These are phyloP conservation scores for Potorous gilbertii DNA, from an alignment of 2,797 vertebrate genomes.

Conservation along the genomic window DNA sequence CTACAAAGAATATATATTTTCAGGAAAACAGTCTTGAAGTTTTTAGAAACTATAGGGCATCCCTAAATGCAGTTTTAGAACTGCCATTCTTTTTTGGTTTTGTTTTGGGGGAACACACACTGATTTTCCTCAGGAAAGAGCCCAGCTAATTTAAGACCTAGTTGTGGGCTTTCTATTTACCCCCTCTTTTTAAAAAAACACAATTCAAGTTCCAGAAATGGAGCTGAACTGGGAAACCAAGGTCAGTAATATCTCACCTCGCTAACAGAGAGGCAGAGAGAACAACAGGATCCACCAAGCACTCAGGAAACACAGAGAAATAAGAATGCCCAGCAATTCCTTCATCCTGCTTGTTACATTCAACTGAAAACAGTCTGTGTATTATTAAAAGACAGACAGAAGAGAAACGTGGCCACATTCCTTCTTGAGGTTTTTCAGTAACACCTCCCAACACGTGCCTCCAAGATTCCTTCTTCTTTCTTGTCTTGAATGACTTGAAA, in stretches of 20 bases:
- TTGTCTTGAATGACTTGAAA: neutral
- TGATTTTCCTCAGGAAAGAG: constrained; percentile 29
- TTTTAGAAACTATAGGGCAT: constrained; percentile 38
- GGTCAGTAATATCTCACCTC: constrained; percentile 47
- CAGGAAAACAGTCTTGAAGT: constrained; percentile 33
- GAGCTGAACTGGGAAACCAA: constrained; percentile 40
- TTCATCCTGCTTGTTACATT: neutral
- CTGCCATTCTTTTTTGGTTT: neutral
- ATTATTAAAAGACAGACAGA: constrained; percentile 38
- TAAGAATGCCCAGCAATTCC: constrained; percentile 9
- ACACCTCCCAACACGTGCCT: constrained; percentile 47
- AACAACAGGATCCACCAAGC: constrained; percentile 13
- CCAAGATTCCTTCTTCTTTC: neutral
- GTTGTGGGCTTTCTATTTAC: constrained; percentile 32
- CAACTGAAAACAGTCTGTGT: neutral
- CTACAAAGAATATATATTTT: constrained; percentile 26
- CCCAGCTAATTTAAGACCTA: constrained; percentile 44
- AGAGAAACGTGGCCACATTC: constrained; percentile 4
- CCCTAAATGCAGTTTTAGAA: constrained; percentile 42
- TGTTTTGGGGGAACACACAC: neutral
- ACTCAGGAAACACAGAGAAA: constrained; percentile 27
- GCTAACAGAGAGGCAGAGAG: constrained; percentile 27
- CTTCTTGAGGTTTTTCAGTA: constrained; percentile 3
- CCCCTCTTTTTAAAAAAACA: constrained; percentile 10
- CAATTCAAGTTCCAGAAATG: constrained; percentile 30